Percentiles rank a stretch among this genome's conserved stretches.
These are phyloP conservation scores for Kuschelorhynchus macadamiae DNA, from an alignment of 2,888 invertebrate genomes.

Conservation along the genomic window DNA sequence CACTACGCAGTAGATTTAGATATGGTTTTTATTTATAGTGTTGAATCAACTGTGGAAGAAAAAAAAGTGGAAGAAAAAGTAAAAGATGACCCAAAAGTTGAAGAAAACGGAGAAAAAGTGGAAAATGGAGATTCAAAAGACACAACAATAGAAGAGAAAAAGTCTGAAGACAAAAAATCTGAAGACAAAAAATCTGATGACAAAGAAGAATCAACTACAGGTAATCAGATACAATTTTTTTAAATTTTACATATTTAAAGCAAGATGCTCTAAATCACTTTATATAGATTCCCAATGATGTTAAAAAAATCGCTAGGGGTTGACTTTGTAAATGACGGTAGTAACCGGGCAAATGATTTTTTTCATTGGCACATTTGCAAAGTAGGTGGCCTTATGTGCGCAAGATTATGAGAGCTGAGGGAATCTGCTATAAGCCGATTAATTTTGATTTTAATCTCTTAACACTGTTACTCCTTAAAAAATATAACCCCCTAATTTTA, in stretches of 20 bases:
- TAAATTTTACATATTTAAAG: too few relatives aligned
- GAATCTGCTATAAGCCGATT: slow-evolving; percentile 19
- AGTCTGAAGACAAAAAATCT: too few relatives aligned
- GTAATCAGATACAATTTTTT: slow-evolving; percentile 22
- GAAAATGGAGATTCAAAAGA: slow-evolving; percentile 66
- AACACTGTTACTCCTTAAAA: not conserved
- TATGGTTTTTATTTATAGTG: slow-evolving; percentile 35
- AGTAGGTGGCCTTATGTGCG: slow-evolving; percentile 55
- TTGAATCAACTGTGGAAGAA: slow-evolving; percentile 44
- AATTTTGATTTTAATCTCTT: not conserved
- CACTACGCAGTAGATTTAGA: too few relatives aligned
- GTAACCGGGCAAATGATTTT: slow-evolving; percentile 35
- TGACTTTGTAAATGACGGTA: slow-evolving; percentile 44
- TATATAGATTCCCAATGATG: slow-evolving; percentile 51
- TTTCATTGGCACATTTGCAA: slow-evolving; percentile 39
- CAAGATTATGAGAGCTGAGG: slow-evolving; percentile 59
- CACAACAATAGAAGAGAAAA: slow-evolving; percentile 55
- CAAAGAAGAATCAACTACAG: slow-evolving; percentile 37
- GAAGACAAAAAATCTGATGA: slow-evolving; percentile 53
- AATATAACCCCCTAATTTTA: too few relatives aligned
- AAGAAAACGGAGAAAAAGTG: slow-evolving; percentile 48
- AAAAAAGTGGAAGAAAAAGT: slow-evolving; percentile 28
- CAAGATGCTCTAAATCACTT: too few relatives aligned
- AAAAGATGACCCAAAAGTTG: slow-evolving; percentile 3
- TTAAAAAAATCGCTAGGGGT: slow-evolving; percentile 53